Base-by-base conservation (phyloP, 2,888 invertebrate species). In the Drosophila nr. medialis region DNA sequence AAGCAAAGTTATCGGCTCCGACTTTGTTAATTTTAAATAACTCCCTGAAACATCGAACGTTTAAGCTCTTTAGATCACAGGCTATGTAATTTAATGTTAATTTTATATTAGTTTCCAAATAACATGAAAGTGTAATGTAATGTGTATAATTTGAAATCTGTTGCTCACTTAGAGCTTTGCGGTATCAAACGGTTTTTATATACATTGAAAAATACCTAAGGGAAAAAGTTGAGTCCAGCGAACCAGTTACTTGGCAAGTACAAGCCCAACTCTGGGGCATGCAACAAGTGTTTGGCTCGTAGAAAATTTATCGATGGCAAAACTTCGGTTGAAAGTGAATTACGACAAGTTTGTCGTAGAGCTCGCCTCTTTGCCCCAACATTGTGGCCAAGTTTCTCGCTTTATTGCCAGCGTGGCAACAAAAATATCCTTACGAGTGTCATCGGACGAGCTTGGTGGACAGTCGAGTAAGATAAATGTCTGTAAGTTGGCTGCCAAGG, bases 251-350 rank as follows among this genome's bases (percentile, higher is more conserved):
- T 36, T 32, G 34, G 3, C 42, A 34, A 48, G 27, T 56, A 4
- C 18, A 30, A 18, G 48, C 48, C 29, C 36, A 24, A 24, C n/a
- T 29, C 11, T n/a, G 21, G 6, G 10, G 63, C 63, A 69, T 70
- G 89, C 86, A 86, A 86, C 86, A 86, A 86, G 86, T 86, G 90
- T 55, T 79, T 87, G 60, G 72, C 71, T 67, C 67, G 68, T 42
- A 61, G 73, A 67, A 83, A 88, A 86, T 86, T 86, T 86, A 86
- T 86, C 75, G 86, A 83, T 70, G 76, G 75, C 72, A 79, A 76
- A 89, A 90, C 86, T 86, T 86, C 70, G 58, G 56, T 80, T 83
- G 72, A 67, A 76, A 88, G 89, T 86, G 81, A 86, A 77, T 90
- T 88, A 90, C 86, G 86, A 77, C 83, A 89, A 85, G 85, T 86